Conservation (phyloP, 2,113 vertebrate species). For the Edolisoma coerulescens region DNA sequence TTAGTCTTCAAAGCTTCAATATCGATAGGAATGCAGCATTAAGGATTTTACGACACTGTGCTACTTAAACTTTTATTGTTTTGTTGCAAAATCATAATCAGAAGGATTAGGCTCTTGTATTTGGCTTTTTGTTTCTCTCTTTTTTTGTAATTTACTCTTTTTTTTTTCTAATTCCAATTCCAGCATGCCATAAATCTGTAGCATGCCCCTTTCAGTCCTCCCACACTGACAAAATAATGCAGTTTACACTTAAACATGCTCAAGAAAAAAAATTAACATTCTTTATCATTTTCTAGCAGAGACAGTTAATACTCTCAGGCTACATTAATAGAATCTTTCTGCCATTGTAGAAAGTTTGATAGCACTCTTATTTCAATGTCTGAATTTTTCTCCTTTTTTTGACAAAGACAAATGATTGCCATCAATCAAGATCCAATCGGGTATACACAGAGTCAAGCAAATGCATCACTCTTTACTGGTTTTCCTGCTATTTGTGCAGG, state of each 20-base stretch:
- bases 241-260: constrained; percentile 72
- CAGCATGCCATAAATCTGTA: constrained; percentile 67
- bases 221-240: constrained; percentile 68
- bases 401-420: constrained; percentile 91
- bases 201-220: constrained; percentile 53
- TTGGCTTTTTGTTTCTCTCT: constrained; percentile 41
- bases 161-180: constrained; percentile 47
- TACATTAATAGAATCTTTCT: constrained; percentile 85
- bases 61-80: constrained; percentile 81
- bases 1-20: constrained; percentile 65
- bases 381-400: constrained; percentile 82
- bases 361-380: constrained; percentile 85
- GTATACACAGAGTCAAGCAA: constrained; percentile 76
- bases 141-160: neutral
- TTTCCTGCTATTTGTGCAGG: constrained; percentile 81
- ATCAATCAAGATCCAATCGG: constrained; percentile 89
- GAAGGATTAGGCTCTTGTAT: constrained; percentile 70
- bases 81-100: constrained; percentile 84
- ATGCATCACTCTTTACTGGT: constrained; percentile 82
- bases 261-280: constrained; percentile 77
- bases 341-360: constrained; percentile 87
- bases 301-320: constrained; percentile 77
- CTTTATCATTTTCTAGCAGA: constrained; percentile 81
- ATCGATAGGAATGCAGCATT: constrained; percentile 66
- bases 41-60: constrained; percentile 75